Percentiles rank a stretch among this genome's conserved stretches.
Evolutionary conservation across 2,113 vertebrate species (phyloP).

Genomic region (Pogonocichla stellata): DNA sequence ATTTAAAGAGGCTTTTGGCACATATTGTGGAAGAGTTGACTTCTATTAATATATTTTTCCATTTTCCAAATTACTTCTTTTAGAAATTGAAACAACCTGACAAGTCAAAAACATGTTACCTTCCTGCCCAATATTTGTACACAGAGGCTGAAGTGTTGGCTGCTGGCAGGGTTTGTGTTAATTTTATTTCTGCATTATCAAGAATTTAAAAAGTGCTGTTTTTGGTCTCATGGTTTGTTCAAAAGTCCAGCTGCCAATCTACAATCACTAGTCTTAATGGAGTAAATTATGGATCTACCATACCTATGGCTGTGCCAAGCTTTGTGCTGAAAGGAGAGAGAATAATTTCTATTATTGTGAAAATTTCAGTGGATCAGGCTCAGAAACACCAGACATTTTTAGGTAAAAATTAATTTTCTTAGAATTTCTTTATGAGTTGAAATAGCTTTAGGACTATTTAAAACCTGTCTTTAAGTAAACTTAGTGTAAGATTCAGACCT

Average conservation of each 20-base stretch:
- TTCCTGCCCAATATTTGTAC: neutral
- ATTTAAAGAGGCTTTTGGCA: constrained; percentile 30
- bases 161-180: neutral
- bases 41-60: constrained; percentile 19
- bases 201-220: neutral
- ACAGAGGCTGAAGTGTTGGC: neutral
- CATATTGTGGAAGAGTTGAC: neutral
- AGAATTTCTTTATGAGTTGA: neutral
- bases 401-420: neutral
- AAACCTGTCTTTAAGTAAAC: neutral
- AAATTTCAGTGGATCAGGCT: neutral
- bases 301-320: neutral
- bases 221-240: neutral
- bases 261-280: neutral
- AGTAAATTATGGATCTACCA: neutral
- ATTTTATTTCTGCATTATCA: neutral
- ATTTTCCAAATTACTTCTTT: neutral
- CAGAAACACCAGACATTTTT: neutral
- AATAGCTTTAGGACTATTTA: neutral
- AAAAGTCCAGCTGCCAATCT: neutral
- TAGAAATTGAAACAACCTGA: neutral
- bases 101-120: neutral
- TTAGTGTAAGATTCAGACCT: neutral
- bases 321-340: neutral
- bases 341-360: neutral